Conservation (phyloP, 2,113 vertebrate species). For the Elanoides forficatus region DNA sequence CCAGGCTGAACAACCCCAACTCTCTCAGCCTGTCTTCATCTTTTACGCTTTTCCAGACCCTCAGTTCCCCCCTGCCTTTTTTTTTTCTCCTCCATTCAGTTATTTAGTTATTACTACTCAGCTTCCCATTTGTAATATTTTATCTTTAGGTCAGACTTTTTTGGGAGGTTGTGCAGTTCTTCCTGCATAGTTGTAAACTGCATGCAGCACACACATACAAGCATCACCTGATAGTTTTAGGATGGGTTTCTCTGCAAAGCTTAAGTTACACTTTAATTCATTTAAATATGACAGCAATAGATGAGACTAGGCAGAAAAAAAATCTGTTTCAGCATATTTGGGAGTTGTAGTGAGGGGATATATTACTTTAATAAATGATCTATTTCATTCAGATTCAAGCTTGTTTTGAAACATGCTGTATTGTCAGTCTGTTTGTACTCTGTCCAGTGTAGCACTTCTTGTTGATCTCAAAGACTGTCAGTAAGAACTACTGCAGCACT, state of each 20-base stretch:
- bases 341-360: background rate
- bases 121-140: background rate
- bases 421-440: background rate
- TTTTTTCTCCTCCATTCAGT: background rate
- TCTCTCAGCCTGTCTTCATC: background rate
- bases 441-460: background rate
- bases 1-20: too few species aligned
- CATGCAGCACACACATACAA: background rate
- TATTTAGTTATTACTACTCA: background rate
- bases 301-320: background rate
- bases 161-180: background rate
- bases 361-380: background rate
- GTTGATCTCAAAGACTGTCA: conserved; percentile 2
- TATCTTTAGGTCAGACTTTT: background rate
- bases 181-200: background rate
- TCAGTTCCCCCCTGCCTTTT: background rate
- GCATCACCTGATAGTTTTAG: background rate
- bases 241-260: background rate
- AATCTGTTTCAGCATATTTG: background rate
- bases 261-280: background rate
- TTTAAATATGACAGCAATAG: background rate
- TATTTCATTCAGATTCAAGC: background rate
- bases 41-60: background rate
- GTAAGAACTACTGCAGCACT: conserved; percentile 1
- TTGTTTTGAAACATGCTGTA: background rate